Base-by-base conservation (phyloP, 2,113 vertebrate genomes). In the Crocuta crocuta region DNA sequence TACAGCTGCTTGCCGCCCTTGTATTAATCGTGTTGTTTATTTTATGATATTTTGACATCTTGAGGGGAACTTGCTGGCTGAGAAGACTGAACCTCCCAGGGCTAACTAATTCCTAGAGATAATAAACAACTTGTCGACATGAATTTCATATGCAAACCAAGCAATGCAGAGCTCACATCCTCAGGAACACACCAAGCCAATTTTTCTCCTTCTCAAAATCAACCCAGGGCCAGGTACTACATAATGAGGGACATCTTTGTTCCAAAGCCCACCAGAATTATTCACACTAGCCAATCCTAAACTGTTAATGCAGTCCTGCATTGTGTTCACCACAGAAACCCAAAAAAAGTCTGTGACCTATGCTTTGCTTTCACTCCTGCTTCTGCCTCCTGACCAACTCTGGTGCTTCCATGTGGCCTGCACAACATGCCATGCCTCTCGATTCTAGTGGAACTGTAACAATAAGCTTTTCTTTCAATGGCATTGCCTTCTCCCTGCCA, bases 21-120 rank as follows among this genome's bases (percentile, higher is more conserved):
- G 17, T 66, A 66, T 61, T 82, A 26, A 74, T 58, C 12, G 43
- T 21, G 24, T 31, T 55, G 61, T 81, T 94, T 63, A 66, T 82
- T 65, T 76, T 97, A 86, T 28, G 10, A 71, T 39, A 10, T 83
- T 91, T 83, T 82, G 26, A 68, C 35, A 45, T 53, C 10, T 45
- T 84, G 2, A 16, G 39, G 39, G 1, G 13, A 3, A 19, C 50
- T 93, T 85, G 28, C 24, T 91, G 50, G 9, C 28, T 33, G 28
- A 65, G 31, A 28, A 87, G 2, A 65, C 61, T 88, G 16, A 5
- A 15, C 17, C 10, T 80, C 0, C 5, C 31, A 76, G 58, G 78
- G 26, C 3, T 66, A 81, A 35, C 23, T 84, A 53, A 68, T 68
- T 78, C 31, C 31, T 84, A 89, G 65, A 78, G 28, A 80, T 58